Conservation (phyloP, 2,888 invertebrate genomes). For the Limnephilus marmoratus region DNA sequence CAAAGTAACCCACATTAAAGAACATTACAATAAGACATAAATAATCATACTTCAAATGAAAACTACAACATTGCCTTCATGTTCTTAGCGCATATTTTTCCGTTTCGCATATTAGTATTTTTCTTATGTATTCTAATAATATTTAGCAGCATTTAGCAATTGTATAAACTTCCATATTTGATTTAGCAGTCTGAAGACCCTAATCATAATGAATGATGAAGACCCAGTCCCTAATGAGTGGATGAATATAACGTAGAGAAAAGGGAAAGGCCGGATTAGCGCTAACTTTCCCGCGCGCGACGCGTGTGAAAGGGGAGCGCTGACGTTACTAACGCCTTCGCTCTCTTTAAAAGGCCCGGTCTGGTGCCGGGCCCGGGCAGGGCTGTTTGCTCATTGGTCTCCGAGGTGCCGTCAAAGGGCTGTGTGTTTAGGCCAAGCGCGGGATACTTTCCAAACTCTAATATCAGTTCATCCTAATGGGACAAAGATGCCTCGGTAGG, state of each 20-base stretch:
- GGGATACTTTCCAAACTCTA: conserved; percentile 56
- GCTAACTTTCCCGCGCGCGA: not conserved
- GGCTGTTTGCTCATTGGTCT: conserved; percentile 48
- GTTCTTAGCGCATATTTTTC: no score
- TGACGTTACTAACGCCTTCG: conserved; percentile 9
- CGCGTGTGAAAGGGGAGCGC: not conserved
- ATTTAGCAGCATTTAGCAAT: not conserved
- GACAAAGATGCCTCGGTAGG: conserved; percentile 50
- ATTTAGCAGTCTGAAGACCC: not conserved
- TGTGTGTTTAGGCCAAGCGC: conserved; percentile 51
- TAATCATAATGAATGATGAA: conserved; percentile 2
- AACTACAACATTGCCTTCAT: no score
- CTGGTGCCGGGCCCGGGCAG: not conserved
- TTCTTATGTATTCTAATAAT: not conserved
- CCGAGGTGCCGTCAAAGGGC: conserved; percentile 50
- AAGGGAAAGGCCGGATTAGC: not conserved
- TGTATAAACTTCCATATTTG: not conserved
- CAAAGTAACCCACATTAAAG: no score
- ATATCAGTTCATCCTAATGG: conserved; percentile 59
- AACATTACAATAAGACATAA: no score
- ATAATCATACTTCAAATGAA: no score
- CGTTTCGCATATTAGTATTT: not conserved
- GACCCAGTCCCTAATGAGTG: conserved; percentile 9
- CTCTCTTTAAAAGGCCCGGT: conserved; percentile 16
- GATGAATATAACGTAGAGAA: not conserved